Conservation (phyloP, 2,888 invertebrate species). For the Oscheius sp. region DNA sequence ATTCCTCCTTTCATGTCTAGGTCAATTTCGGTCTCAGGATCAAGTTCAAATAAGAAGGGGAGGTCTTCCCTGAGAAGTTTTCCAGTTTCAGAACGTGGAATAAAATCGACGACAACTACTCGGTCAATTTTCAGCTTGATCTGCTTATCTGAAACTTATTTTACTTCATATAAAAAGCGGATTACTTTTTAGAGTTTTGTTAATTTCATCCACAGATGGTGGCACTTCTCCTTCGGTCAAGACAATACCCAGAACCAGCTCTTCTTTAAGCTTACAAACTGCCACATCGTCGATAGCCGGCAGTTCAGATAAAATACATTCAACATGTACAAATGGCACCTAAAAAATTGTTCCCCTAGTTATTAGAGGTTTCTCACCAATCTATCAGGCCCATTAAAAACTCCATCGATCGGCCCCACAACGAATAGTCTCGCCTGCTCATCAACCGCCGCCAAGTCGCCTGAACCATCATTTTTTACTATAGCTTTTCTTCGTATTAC, state of each 20-base stretch:
- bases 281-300: conserved; percentile 42
- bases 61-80: conserved; percentile 43
- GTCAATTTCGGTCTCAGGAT: conserved; percentile 27
- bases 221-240: conserved; percentile 34
- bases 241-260: conserved; percentile 44
- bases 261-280: conserved; percentile 34
- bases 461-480: conserved; percentile 28
- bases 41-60: conserved; percentile 41
- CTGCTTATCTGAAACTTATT: conserved; percentile 32
- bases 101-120: conserved; percentile 44
- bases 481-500: not conserved
- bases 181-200: conserved; percentile 44
- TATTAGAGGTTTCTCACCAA: conserved; percentile 10
- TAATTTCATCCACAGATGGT: conserved; percentile 39
- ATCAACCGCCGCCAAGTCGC: conserved; percentile 48
- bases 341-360: conserved; percentile 8
- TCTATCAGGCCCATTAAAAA: not conserved
- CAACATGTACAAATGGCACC: conserved; percentile 41
- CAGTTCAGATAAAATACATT: conserved; percentile 37
- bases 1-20: not conserved
- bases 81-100: conserved; percentile 53
- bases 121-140: conserved; percentile 39
- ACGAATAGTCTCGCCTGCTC: conserved; percentile 40
- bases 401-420: conserved; percentile 37
- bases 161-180: not conserved